Conservation (phyloP, 2,888 invertebrate species). For the Tetramorium bicarinatum region DNA sequence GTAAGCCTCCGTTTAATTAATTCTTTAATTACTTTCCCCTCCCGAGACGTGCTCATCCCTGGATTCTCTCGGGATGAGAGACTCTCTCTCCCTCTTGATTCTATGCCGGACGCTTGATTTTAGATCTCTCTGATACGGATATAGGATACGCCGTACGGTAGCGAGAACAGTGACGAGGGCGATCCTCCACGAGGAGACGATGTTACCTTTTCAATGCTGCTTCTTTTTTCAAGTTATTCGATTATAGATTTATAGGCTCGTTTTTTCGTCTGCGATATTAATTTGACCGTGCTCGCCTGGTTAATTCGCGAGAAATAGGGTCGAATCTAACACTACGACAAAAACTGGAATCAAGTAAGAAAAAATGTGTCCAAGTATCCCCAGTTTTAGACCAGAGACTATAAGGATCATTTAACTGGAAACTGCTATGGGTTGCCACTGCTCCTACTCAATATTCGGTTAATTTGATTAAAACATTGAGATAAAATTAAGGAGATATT, state of each 20-base stretch:
- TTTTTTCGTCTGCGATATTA: constrained; percentile 32
- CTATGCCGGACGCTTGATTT: constrained; percentile 64
- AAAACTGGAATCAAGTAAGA: not conserved
- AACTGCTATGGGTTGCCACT: too few relatives aligned
- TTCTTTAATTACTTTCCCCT: constrained; percentile 84
- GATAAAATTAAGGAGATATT: too few relatives aligned
- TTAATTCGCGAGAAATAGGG: constrained; percentile 37
- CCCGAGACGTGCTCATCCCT: constrained; percentile 6
- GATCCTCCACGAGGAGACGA: constrained; percentile 48
- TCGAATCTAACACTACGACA: not conserved
- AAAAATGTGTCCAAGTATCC: not conserved
- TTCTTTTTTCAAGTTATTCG: constrained; percentile 30
- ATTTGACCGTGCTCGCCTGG: not conserved
- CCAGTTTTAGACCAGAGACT: not conserved
- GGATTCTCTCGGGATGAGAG: constrained; percentile 14
- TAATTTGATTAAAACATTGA: too few relatives aligned
- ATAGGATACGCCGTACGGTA: constrained; percentile 70
- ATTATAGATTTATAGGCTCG: constrained; percentile 20
- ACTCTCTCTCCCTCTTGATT: constrained; percentile 5
- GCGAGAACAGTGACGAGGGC: constrained; percentile 64
- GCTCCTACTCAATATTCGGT: too few relatives aligned
- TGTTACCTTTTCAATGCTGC: constrained; percentile 49
- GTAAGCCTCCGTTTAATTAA: constrained; percentile 85
- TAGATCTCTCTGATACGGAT: constrained; percentile 77
- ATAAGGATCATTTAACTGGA: not conserved